Evolutionary conservation across 2,888 invertebrate species (phyloP).

Genomic region (Watsonalla cultraria): DNA sequence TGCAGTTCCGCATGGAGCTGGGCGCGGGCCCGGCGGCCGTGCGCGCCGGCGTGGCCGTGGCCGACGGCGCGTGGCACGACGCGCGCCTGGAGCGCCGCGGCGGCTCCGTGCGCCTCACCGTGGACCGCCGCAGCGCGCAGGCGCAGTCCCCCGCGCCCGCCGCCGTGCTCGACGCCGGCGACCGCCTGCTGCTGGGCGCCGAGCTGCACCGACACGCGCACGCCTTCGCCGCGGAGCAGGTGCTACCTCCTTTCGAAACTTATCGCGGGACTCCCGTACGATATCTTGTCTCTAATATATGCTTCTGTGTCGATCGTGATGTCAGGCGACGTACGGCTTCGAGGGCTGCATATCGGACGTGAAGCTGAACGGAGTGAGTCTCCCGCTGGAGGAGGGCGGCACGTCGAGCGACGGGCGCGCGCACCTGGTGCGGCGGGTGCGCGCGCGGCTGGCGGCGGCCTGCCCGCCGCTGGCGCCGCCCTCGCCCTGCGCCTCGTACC

Average conservation of each 20-base stretch:
- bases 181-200: conserved; percentile 91
- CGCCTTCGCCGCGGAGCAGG: conserved; percentile 77
- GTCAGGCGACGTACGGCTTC: conserved; percentile 89
- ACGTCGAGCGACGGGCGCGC: conserved; percentile 52
- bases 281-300: too few relatives aligned
- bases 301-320: not conserved
- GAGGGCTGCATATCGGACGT: conserved; percentile 95
- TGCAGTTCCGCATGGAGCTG: conserved; percentile 94
- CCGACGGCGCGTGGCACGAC: conserved; percentile 83
- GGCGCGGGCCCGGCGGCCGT: conserved; percentile 94
- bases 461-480: conserved; percentile 55
- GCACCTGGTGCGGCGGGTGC: conserved; percentile 53
- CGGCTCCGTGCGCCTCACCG: conserved; percentile 86
- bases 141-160: conserved; percentile 82
- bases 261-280: not conserved
- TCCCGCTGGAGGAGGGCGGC: conserved; percentile 82
- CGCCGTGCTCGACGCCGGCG: conserved; percentile 91
- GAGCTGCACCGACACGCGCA: conserved; percentile 88
- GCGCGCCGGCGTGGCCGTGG: conserved; percentile 77
- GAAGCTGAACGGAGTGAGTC: conserved; percentile 83
- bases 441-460: conserved; percentile 38
- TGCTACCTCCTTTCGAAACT: conserved; percentile 8
- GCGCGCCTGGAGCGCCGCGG: conserved; percentile 90
- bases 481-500: conserved; percentile 56
- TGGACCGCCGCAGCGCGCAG: conserved; percentile 90